A percentile compares a stretch with the other conserved stretches of the same genome.
Conservation (phyloP, 2,797 vertebrate genomes). For the Saguinus oedipus region DNA sequence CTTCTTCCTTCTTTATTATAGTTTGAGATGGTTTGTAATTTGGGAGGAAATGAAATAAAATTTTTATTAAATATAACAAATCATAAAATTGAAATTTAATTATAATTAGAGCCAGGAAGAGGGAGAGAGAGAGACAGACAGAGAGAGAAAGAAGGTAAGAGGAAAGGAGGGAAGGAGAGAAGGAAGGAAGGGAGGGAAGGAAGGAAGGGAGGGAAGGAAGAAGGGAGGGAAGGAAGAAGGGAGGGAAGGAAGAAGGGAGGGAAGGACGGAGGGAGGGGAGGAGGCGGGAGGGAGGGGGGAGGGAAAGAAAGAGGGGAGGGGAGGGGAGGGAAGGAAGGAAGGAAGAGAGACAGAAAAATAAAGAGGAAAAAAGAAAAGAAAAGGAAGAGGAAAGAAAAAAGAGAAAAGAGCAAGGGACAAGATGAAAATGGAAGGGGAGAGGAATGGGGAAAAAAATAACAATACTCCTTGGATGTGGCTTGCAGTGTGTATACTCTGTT, state of each 20-base stretch:
- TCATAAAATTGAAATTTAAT: not conserved
- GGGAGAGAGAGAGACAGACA: not conserved
- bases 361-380: too few relatives aligned
- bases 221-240: too few relatives aligned
- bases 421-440: not conserved
- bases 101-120: not conserved
- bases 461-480: not conserved
- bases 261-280: too few relatives aligned
- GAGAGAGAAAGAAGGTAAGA: not conserved
- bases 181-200: too few relatives aligned
- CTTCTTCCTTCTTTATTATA: not conserved
- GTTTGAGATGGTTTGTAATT: not conserved
- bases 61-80: not conserved
- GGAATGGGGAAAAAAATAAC: not conserved
- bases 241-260: too few relatives aligned
- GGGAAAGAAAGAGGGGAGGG: too few relatives aligned
- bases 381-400: not conserved
- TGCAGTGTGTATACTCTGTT: not conserved
- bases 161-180: too few relatives aligned
- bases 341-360: fast-evolving
- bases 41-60: not conserved
- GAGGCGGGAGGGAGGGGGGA: too few relatives aligned
- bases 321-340: too few relatives aligned
- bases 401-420: not conserved
- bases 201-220: too few relatives aligned